Conservation (phyloP, 2,113 vertebrate species). For the Nicator chloris region DNA sequence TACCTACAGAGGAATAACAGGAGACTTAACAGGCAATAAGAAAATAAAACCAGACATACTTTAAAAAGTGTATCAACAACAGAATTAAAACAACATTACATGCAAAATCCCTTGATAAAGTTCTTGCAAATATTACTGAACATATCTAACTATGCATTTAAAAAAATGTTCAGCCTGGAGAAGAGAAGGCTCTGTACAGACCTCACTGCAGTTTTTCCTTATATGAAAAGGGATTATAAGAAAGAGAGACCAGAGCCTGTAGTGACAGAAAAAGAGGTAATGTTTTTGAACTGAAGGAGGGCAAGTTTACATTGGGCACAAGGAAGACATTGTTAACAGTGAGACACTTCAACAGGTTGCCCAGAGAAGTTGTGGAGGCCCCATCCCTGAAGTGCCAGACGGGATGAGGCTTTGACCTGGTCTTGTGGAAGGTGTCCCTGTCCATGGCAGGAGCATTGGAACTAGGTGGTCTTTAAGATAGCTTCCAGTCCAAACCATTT, state of each 20-base stretch:
- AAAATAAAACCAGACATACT: background rate
- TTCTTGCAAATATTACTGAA: background rate
- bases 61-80: background rate
- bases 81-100: background rate
- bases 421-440: background rate
- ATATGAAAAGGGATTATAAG: background rate
- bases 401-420: background rate
- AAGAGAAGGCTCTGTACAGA: background rate
- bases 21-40: background rate
- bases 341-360: background rate
- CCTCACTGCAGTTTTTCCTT: background rate
- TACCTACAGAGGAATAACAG: conserved; percentile 75
- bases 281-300: background rate
- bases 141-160: background rate
- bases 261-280: background rate
- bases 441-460: rapidly evolving
- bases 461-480: background rate
- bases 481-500: background rate
- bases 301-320: background rate
- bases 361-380: background rate
- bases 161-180: background rate
- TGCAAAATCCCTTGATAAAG: background rate
- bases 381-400: background rate
- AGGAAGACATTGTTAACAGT: background rate
- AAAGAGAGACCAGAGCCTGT: background rate